Evolutionary conservation across 2,113 vertebrate genomes (phyloP).

Genomic region (Labeo catla): DNA sequence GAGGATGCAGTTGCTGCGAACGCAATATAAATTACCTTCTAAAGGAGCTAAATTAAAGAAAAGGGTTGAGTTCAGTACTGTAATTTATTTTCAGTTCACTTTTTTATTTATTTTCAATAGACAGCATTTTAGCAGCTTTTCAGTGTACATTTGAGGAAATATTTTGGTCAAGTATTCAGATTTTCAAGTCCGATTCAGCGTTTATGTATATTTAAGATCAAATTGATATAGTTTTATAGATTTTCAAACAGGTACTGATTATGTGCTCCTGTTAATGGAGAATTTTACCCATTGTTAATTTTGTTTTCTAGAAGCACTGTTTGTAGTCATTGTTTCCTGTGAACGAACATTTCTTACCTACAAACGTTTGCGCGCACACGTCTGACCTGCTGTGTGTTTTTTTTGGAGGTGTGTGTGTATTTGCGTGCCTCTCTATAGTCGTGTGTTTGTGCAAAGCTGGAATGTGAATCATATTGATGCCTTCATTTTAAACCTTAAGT

Average conservation of each 20-base stretch:
- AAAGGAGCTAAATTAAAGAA: not conserved
- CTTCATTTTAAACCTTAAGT: slow-evolving; percentile 21
- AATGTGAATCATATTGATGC: slow-evolving; percentile 43
- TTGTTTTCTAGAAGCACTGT: slow-evolving; percentile 47
- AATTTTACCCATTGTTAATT: not conserved
- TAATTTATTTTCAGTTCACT: slow-evolving; percentile 32
- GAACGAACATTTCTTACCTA: not conserved
- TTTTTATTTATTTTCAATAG: slow-evolving; percentile 53
- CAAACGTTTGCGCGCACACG: not conserved
- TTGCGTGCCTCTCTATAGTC: slow-evolving; percentile 9
- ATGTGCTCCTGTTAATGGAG: not conserved
- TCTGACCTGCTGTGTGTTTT: slow-evolving; percentile 40
- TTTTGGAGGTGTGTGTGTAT: not conserved
- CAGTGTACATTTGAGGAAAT: slow-evolving; percentile 9
- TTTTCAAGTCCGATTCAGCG: slow-evolving; percentile 14
- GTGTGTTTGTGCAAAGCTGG: slow-evolving; percentile 34
- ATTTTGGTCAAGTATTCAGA: slow-evolving; percentile 2
- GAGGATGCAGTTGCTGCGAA: not conserved
- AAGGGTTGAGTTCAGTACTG: slow-evolving; percentile 18
- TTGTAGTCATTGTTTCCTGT: slow-evolving; percentile 19
- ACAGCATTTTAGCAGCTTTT: slow-evolving; percentile 26
- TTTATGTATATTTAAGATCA: slow-evolving; percentile 52
- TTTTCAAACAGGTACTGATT: slow-evolving; percentile 41
- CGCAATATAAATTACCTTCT: slow-evolving; percentile 12
- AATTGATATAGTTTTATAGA: slow-evolving; percentile 52